These are phyloP conservation scores for Lepidonotus clava DNA, from an alignment of 2,888 invertebrate genomes.

Conservation along the genomic window DNA sequence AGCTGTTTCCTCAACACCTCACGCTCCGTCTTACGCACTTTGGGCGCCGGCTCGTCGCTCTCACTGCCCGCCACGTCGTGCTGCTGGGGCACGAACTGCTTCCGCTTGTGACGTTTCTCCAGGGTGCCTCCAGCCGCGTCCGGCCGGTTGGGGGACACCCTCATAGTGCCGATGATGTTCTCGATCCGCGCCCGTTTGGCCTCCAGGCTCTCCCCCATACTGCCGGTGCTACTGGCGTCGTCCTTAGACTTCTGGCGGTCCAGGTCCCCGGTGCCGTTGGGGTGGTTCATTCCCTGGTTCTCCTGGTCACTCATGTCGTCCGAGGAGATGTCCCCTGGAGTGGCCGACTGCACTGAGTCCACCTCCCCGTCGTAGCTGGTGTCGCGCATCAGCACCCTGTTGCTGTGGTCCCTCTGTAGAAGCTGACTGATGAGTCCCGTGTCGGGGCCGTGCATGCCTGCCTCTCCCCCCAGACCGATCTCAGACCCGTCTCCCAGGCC, in stretches of 20 bases:
- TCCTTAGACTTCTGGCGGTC: conserved; percentile 51
- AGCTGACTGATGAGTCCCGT: conserved; percentile 39
- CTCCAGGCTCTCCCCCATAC: conserved; percentile 70
- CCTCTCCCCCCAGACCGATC: neutral
- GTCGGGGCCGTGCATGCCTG: neutral
- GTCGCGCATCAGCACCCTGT: conserved; percentile 47
- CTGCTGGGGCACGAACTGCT: conserved; percentile 96
- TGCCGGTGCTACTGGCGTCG: conserved; percentile 39
- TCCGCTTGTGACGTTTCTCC: conserved; percentile 85
- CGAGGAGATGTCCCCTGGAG: conserved; percentile 54
- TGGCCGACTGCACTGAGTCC: conserved; percentile 48
- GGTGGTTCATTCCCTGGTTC: conserved; percentile 15
- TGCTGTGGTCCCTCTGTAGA: conserved; percentile 29
- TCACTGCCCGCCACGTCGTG: conserved; percentile 81
- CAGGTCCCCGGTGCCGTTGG: conserved; percentile 39
- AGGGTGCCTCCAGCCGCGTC: neutral
- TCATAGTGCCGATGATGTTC: conserved; percentile 96
- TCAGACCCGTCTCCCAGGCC: conserved; percentile 82
- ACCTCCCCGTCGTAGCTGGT: conserved; percentile 55
- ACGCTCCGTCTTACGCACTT: conserved; percentile 72
- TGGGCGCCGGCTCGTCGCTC: conserved; percentile 81
- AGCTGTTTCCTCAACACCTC: conserved; percentile 92
- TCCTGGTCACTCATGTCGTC: conserved; percentile 62
- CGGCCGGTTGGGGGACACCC: conserved; percentile 80
- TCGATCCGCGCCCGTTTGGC: conserved; percentile 96